Evolutionary conservation across 1,140 invertebrate genomes (phyloP), one percentile per base, ranked within the genome.

Genomic region (Hycleus phaleratus): DNA sequence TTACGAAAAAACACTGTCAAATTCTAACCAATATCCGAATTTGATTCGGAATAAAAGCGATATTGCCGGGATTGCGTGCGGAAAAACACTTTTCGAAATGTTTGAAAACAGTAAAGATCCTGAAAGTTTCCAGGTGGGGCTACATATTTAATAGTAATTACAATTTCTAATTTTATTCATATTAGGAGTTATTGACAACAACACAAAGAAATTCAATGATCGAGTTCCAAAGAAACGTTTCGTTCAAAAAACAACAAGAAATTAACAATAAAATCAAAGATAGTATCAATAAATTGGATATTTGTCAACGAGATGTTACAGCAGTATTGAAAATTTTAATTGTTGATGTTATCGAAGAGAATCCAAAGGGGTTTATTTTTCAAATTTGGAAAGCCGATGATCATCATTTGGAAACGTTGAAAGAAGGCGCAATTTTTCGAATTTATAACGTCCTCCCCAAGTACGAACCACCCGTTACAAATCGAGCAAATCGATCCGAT

Each of bases 321-420:
- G 69, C 78, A 51, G 70, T 85, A 70, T 66, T 77, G 47, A 79
- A 78, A 68, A 65, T 82, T 46, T 71, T 74, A 56, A 62, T 81
- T 46, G 61, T 75, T 47, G 76, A 81, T 63, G 69, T 68, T 57
- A 48, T 48, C 25, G 49, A 67, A 38, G 38, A 51, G 11, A 38
- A 65, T 67, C 40, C 64, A 70, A 66, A 68, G 64, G 65, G 79
- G 74, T 10, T 71, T 79, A 61, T 67, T 81, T 62, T 82, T 78
- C 45, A 74, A 82, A 61, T 72, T 44, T 86, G 84, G 84, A 76
- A 78, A 38, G 78, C 81, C 2, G 75, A 68, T 44, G 82, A 83
- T 48, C 77, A 77, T 2, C 64, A 81, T 32, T 49, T 71, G 11
- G 70, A 78, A 49, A 63, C 79, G 3, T 71, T 86, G 2, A 80